Base-by-base conservation (phyloP, 2,888 invertebrate genomes). In the Criorhina ranunculi region DNA sequence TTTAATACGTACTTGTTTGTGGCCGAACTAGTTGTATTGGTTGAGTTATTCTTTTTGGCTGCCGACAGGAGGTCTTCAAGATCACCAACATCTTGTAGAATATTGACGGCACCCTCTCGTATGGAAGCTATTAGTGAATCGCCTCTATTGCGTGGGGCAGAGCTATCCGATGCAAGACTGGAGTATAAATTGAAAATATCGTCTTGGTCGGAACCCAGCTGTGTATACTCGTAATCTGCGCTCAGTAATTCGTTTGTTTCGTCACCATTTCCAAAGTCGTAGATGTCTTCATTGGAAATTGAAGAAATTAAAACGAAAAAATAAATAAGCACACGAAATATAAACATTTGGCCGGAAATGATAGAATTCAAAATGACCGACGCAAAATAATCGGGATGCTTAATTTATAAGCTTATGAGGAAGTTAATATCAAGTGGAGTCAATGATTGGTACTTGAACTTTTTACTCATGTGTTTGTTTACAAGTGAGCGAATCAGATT, bases 71-170 rank as follows among this genome's bases (percentile, higher is more conserved):
- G 0, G 6, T 75, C 66, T 55, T 85, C 79, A 3, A 85, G 46
- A 46, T 85, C 79, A 0, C 75, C 75, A 2, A 85, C 46, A 24
- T 80, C 69, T 44, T 85, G 69, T 3, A 85, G 24, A 24, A 85
- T 80, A 33, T 85, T 66, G 46, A 70, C 73, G 9, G 85, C 42
- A 40, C 55, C 70, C 9, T 85, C 85, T 5, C 85, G 64, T 0
- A 85, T 66, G 0, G 85, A 85, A 8, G 51, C 9, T 37, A 85
- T 79, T 0, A 85, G 37, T 1, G 53, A 7, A 12, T 55, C 53
- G 11, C 67, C 46, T 55, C 24, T 78, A 29, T 17, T 64, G 19
- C 7, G 1, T 6, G 40, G 7, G 11, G 51, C 29, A 6, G 4
- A 11, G 6, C 9, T 44, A 11, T 59, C 62, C 0, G 57, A 7